phyloP scores from a whole-genome alignment of 2,797 vertebrate genomes.

The Caiman crocodilus region DNA sequence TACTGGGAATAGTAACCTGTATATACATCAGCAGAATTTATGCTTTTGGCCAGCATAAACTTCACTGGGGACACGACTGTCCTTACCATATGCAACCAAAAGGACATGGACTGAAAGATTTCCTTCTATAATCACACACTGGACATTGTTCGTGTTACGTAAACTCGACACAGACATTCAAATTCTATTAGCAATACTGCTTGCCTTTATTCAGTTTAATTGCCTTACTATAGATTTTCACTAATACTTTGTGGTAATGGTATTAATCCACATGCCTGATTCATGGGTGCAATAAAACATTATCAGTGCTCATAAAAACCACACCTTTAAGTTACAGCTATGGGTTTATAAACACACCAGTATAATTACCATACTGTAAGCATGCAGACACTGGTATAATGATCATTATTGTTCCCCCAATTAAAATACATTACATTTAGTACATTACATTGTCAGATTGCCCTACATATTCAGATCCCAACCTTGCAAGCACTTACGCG shows the following conservation, averaged over 20 bases:
- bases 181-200: slow-evolving; percentile 70
- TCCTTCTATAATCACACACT: slow-evolving; percentile 63
- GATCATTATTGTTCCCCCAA: slow-evolving; percentile 3
- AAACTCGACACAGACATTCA: slow-evolving; percentile 81
- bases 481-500: background rate
- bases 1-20: slow-evolving; percentile 74
- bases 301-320: slow-evolving; percentile 38
- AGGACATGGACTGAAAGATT: slow-evolving; percentile 64
- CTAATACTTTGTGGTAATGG: slow-evolving; percentile 55
- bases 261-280: slow-evolving; percentile 77
- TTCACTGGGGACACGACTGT: slow-evolving; percentile 71
- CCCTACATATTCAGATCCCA: background rate
- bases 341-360: slow-evolving; percentile 56
- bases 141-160: slow-evolving; percentile 77
- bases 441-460: slow-evolving; percentile 22
- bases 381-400: background rate
- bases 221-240: slow-evolving; percentile 44
- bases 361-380: slow-evolving; percentile 35
- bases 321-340: slow-evolving; percentile 35
- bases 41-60: slow-evolving; percentile 75
- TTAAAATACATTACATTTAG: slow-evolving; percentile 50
- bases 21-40: slow-evolving; percentile 74
- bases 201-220: slow-evolving; percentile 55
- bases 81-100: slow-evolving; percentile 60
- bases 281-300: slow-evolving; percentile 61